Evolutionary conservation across 2,113 vertebrate species (phyloP), one percentile per base, ranked within the genome.

Genomic region (Abramis brama): DNA sequence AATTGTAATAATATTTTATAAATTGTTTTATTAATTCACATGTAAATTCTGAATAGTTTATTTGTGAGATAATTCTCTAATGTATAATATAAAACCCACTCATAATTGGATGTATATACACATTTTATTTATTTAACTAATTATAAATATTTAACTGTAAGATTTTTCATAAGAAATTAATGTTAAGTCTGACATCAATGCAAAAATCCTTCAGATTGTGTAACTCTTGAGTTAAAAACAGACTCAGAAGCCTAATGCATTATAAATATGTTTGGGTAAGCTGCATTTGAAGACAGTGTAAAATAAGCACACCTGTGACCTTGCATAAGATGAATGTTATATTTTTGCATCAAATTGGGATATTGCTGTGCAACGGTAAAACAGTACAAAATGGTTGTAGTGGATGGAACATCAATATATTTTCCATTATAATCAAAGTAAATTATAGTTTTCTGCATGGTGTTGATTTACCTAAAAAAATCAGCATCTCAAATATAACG

Each of bases 191-290:
- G 19, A 39, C 68, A 74, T 74, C 12, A 75, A 21, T 73, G 21
- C 7, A 71, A 25, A 45, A 74, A 73, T 25, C 23, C 27, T 55
- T 55, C 9, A 21, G 1, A 55, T 3, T 77, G 33, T 77, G 47
- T 27, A 77, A 27, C 74, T 55, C 47, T 15, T 52, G 74, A 33
- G 75, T 30, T 27, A 30, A 55, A 52, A 77, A 77, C 50, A 55
- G 75, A 30, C 75, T 77, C 47, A 19, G 8, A 27, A 47, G 25
- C 43, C 47, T 30, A 76, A 55, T 76, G 25, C 47, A 76, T 76
- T 76, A 50, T 27, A 55, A 76, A 76, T 76, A 77, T 76, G 70
- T 76, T 52, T 50, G 73, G 43, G 25, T 6, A 19, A 77, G 50
- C 75, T 33, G 17, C 15, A 9, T 77, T 77, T 33, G 75, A 77